Conservation (phyloP, 2,113 vertebrate genomes). For the Lonchura striata region DNA sequence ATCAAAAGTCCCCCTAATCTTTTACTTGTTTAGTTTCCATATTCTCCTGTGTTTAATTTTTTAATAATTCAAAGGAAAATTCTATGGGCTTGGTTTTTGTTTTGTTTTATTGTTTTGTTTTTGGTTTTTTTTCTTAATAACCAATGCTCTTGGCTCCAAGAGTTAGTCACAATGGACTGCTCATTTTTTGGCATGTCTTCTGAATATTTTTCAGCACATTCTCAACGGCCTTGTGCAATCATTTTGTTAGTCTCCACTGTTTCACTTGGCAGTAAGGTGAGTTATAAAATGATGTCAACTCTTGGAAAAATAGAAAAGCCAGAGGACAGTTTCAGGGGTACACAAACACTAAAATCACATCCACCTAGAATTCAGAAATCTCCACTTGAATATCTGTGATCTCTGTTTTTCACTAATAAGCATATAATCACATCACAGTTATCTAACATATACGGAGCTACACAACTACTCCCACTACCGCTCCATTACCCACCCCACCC, state of each 20-base stretch:
- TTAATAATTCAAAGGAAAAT: background rate
- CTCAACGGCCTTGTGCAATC: slow-evolving; percentile 25
- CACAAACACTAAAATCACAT: background rate
- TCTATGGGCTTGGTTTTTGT: background rate
- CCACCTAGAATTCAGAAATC: background rate
- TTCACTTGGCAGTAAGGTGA: slow-evolving; percentile 25
- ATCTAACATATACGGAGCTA: background rate
- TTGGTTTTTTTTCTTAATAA: background rate
- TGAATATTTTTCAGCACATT: background rate
- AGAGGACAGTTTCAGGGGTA: background rate
- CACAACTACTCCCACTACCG: background rate
- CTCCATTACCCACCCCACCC: rapidly evolving
- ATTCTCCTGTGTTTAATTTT: background rate
- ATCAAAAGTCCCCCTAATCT: background rate
- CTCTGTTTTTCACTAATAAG: background rate
- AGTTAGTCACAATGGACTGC: slow-evolving; percentile 7
- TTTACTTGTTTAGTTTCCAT: background rate
- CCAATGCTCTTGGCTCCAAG: background rate
- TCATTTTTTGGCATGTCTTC: slow-evolving; percentile 14
- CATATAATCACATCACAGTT: background rate
- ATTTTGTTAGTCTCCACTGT: slow-evolving; percentile 10
- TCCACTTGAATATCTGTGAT: background rate
- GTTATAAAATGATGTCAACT: slow-evolving; percentile 15
- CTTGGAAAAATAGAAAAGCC: background rate
- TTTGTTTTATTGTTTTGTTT: background rate